These are phyloP conservation scores for Pluvianellus socialis DNA, from an alignment of 2,113 vertebrate species.

Conservation along the genomic window DNA sequence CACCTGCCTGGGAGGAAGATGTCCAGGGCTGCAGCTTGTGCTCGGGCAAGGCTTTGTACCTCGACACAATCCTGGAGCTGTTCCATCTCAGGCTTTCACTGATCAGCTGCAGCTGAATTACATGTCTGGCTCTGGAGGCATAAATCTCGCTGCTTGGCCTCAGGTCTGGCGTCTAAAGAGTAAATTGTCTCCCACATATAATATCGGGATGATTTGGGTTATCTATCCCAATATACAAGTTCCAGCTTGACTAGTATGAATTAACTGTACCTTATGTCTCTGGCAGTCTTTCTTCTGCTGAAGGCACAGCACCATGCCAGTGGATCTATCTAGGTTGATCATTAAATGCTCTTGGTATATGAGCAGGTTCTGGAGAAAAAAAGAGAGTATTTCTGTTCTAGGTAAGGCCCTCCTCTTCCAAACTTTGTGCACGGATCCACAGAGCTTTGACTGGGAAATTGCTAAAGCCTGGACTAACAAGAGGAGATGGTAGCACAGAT, in stretches of 20 bases:
- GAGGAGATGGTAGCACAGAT: neutral
- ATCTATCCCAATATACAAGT: neutral
- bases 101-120: neutral
- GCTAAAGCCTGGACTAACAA: neutral
- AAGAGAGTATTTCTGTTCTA: neutral
- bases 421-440: neutral
- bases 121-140: neutral
- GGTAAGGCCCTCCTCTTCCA: neutral
- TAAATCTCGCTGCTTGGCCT: neutral
- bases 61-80: neutral
- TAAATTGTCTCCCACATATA: neutral
- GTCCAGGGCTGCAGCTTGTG: neutral
- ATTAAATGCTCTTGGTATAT: neutral
- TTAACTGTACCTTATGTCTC: neutral
- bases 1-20: neutral
- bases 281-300: neutral
- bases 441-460: neutral
- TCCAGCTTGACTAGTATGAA: neutral
- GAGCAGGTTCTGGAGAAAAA: neutral
- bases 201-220: neutral
- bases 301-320: neutral
- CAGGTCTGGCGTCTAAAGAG: neutral
- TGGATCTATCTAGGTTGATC: neutral
- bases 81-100: neutral
- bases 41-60: accelerated